Conservation (phyloP, 2,888 invertebrate species). For the Clivina fossor region DNA sequence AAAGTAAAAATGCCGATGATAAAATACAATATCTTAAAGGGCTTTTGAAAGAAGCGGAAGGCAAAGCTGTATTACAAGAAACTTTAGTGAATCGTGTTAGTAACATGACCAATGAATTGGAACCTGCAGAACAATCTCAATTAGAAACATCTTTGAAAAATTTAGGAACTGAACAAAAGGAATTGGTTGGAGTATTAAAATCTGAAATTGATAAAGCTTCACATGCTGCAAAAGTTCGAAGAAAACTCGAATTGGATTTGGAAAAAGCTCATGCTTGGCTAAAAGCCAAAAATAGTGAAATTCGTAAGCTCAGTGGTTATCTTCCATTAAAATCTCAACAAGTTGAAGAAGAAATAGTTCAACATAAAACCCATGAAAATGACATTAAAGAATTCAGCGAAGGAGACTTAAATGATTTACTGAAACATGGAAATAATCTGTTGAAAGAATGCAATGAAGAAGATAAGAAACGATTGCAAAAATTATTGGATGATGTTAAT, state of each 20-base stretch:
- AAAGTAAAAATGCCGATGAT: slow-evolving; percentile 75
- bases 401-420: slow-evolving; percentile 70
- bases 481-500: slow-evolving; percentile 67
- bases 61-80: slow-evolving; percentile 79
- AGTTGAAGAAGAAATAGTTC: slow-evolving; percentile 79
- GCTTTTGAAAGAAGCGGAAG: slow-evolving; percentile 80
- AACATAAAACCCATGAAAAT: slow-evolving; percentile 72
- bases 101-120: slow-evolving; percentile 82
- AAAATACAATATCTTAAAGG: slow-evolving; percentile 71
- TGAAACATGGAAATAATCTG: slow-evolving; percentile 75
- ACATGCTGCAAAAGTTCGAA: slow-evolving; percentile 70
- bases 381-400: slow-evolving; percentile 79
- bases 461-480: slow-evolving; percentile 66
- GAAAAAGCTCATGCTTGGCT: slow-evolving; percentile 82
- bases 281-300: slow-evolving; percentile 72
- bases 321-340: slow-evolving; percentile 77
- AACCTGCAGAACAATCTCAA: slow-evolving; percentile 79
- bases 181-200: slow-evolving; percentile 69
- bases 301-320: slow-evolving; percentile 74
- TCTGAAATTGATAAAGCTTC: slow-evolving; percentile 72
- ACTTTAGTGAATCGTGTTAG: slow-evolving; percentile 80
- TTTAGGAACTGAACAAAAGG: slow-evolving; percentile 73
- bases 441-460: slow-evolving; percentile 79
- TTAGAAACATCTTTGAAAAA: slow-evolving; percentile 73
- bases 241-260: slow-evolving; percentile 75